Conservation (phyloP, 2,113 vertebrate genomes). For the Nerophis ophidion region DNA sequence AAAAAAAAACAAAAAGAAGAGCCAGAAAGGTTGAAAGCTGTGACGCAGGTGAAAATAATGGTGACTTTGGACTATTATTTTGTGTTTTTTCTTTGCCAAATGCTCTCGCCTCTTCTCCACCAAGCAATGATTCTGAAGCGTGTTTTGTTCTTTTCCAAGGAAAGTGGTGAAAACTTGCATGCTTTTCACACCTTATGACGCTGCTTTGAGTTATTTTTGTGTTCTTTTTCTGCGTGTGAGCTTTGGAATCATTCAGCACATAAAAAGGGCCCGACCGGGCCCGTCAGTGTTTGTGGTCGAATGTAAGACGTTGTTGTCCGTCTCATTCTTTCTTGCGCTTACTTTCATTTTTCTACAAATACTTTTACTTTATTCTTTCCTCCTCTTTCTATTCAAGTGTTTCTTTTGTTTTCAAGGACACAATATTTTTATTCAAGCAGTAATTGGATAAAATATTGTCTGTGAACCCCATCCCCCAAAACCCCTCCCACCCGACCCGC, state of each 20-base stretch:
- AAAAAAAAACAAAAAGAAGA: constrained; percentile 71
- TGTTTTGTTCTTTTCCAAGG: constrained; percentile 55
- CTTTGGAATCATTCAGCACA: constrained; percentile 77
- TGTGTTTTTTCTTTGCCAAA: constrained; percentile 62
- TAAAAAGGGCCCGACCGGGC: constrained; percentile 54
- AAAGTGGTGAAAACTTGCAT: constrained; percentile 88
- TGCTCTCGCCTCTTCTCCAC: constrained; percentile 76
- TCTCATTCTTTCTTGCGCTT: constrained; percentile 51
- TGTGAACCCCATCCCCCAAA: constrained; percentile 78
- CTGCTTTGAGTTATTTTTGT: constrained; percentile 44
- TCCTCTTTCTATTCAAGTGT: constrained; percentile 80
- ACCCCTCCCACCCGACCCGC: constrained; percentile 83
- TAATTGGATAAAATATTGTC: constrained; percentile 99
- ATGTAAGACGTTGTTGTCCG: constrained; percentile 46
- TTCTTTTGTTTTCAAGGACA: constrained; percentile 76
- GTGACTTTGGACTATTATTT: constrained; percentile 77
- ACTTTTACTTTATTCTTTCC: constrained; percentile 50
- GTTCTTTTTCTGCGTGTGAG: constrained; percentile 55
- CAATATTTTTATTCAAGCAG: constrained; percentile 99
- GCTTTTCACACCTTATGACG: constrained; percentile 77
- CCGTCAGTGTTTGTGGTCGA: constrained; percentile 40
- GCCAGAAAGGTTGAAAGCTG: constrained; percentile 80
- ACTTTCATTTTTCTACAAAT: constrained; percentile 48
- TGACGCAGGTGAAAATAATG: constrained; percentile 77
- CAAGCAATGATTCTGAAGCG: constrained; percentile 77